Conservation (phyloP, 2,797 vertebrate species). For the Selene dorsalis region DNA sequence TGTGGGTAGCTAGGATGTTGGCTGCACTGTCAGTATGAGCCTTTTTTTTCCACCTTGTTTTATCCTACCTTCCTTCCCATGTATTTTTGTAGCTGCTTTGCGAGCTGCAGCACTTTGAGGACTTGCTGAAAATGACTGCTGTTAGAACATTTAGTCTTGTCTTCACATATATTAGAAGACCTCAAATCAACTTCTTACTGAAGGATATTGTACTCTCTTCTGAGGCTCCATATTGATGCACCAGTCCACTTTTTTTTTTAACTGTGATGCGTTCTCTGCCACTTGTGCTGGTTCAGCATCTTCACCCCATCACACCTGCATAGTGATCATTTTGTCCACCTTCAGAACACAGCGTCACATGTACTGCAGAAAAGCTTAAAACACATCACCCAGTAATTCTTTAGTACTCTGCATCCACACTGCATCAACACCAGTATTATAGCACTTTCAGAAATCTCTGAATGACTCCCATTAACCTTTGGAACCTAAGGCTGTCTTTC, state of each 20-base stretch:
- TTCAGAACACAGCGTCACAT: conserved; percentile 16
- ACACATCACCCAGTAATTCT: conserved; percentile 9
- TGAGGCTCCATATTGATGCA: not conserved
- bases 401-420: conserved; percentile 23
- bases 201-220: not conserved
- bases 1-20: conserved; percentile 53
- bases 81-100: conserved; percentile 36
- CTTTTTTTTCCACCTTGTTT: conserved; percentile 42
- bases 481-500: conserved; percentile 40
- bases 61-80: conserved; percentile 32
- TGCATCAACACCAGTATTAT: conserved; percentile 4
- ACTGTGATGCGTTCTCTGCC: not conserved
- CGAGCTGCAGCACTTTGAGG: conserved; percentile 12
- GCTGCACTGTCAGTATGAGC: conserved; percentile 39
- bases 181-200: not conserved
- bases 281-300: not conserved
- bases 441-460: conserved; percentile 22
- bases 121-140: not conserved
- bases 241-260: not conserved
- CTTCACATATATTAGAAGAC: not conserved
- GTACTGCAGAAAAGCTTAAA: conserved; percentile 8
- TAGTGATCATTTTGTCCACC: conserved; percentile 34
- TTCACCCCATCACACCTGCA: conserved; percentile 21
- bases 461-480: conserved; percentile 50
- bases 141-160: not conserved